These are phyloP conservation scores for Pholis gunnellus DNA, from an alignment of 2,113 vertebrate genomes.

Conservation along the genomic window DNA sequence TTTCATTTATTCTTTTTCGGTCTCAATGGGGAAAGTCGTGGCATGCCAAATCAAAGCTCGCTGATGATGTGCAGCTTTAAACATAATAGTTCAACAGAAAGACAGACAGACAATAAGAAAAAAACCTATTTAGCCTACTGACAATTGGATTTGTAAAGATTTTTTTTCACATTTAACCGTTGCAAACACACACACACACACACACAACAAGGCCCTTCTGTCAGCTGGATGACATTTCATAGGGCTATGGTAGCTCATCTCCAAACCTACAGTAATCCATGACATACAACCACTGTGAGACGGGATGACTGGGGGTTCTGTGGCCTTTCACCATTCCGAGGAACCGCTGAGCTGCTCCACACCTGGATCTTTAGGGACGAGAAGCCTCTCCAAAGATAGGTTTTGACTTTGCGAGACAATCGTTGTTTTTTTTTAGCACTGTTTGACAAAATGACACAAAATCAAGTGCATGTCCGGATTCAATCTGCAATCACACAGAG, in stretches of 20 bases:
- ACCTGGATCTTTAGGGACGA: slow-evolving; percentile 10
- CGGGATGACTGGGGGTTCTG: slow-evolving; percentile 11
- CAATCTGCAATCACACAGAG: slow-evolving; percentile 65
- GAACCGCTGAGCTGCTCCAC: slow-evolving; percentile 3
- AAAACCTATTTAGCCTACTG: not conserved
- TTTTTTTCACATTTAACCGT: slow-evolving; percentile 30
- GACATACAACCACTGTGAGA: slow-evolving; percentile 13
- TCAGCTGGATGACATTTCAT: slow-evolving; percentile 40
- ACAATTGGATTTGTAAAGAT: slow-evolving; percentile 26
- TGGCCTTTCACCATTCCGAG: not conserved
- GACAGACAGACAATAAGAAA: slow-evolving; percentile 2
- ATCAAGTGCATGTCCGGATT: slow-evolving; percentile 58
- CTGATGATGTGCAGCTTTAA: slow-evolving; percentile 20
- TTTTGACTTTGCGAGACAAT: slow-evolving; percentile 1
- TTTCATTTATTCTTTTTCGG: slow-evolving; percentile 30
- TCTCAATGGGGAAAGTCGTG: slow-evolving; percentile 11
- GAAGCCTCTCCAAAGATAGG: slow-evolving; percentile 17
- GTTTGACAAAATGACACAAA: slow-evolving; percentile 62
- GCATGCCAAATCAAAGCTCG: slow-evolving; percentile 27
- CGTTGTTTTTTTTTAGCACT: slow-evolving; percentile 26
- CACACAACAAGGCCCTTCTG: not conserved
- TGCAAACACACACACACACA: slow-evolving; percentile 22
- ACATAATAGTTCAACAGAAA: not conserved
- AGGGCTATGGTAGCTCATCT: slow-evolving; percentile 16
- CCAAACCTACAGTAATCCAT: slow-evolving; percentile 7